Evolutionary conservation across 2,888 invertebrate genomes (phyloP), one percentile per base, ranked within the genome.

Genomic region (Lycia hirtaria): DNA sequence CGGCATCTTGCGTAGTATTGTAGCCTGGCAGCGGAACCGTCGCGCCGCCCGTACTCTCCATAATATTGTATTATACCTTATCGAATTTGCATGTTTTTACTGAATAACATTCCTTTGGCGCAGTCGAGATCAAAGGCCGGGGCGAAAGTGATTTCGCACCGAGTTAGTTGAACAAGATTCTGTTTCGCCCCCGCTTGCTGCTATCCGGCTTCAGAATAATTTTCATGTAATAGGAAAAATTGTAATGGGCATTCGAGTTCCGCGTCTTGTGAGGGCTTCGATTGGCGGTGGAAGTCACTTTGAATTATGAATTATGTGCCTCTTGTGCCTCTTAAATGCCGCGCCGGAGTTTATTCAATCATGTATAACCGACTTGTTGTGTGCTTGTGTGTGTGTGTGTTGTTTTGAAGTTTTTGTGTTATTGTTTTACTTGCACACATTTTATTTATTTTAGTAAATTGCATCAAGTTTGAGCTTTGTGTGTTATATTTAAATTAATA

Each of bases 31-130:
- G 44, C 24, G 15, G 32, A 26, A 69, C 58, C 68, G 71, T 73
- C 69, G 65, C 78, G 71, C 55, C 77, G 75, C 78, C 81, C 56
- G 35, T 62, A 58, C 80, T 83, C 81, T 80, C 75, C 78, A 81
- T 86, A 89, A 91, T 89, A 91, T 91, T 90, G 89, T 90, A 87
- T 92, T 91, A 91, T 91, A 90, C 88, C 87, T 91, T 90, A 92
- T 92, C 91, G 89, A 91, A 92, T 92, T 92, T 92, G 88, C 92
- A 92, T 92, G 91, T 92, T 92, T 92, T 92, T 92, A 90, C 92
- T 88, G 90, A 88, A 91, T 88, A 91, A 89, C 87, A 88, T 92
- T 89, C 89, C 92, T 91, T 92, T 90, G 89, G 88, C 88, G 84
- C 87, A 81, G 76, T 77, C 82, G 82, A 91, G 88, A 91, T 92